These are phyloP conservation scores for Lepidurus couesii DNA, from an alignment of 1,140 invertebrate genomes.

Conservation along the genomic window DNA sequence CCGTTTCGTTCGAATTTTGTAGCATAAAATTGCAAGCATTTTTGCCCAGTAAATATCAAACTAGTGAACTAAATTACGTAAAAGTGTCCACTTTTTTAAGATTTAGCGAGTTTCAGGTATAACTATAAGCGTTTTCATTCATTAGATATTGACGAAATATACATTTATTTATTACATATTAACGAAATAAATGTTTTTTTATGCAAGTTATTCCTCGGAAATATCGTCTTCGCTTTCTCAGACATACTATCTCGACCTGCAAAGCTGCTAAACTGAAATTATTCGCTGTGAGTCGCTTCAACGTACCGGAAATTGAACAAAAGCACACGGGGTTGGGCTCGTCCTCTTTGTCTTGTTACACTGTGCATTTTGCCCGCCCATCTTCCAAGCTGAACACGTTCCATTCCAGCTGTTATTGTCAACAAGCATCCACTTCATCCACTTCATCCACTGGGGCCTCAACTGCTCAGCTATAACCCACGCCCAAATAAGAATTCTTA, in stretches of 20 bases:
- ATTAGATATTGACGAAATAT: no score
- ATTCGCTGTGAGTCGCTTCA: not conserved
- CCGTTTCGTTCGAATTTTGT: no score
- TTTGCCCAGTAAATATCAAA: no score
- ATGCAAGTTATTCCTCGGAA: not conserved
- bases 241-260: not conserved
- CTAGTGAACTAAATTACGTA: no score
- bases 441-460: no score
- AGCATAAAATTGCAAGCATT: no score
- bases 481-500: no score
- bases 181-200: not conserved
- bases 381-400: not conserved
- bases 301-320: slow-evolving; percentile 15
- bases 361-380: not conserved
- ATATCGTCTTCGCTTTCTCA: not conserved
- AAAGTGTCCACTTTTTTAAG: no score
- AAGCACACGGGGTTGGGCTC: slow-evolving; percentile 1
- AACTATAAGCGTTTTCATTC: no score
- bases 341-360: not conserved
- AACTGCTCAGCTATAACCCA: no score
- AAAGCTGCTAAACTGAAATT: not conserved
- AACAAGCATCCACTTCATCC: not conserved
- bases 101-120: no score
- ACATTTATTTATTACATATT: no score
- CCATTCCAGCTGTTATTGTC: slow-evolving; percentile 14